phyloP scores from a whole-genome alignment of 1,140 invertebrate species.

The Gerris buenoi region DNA sequence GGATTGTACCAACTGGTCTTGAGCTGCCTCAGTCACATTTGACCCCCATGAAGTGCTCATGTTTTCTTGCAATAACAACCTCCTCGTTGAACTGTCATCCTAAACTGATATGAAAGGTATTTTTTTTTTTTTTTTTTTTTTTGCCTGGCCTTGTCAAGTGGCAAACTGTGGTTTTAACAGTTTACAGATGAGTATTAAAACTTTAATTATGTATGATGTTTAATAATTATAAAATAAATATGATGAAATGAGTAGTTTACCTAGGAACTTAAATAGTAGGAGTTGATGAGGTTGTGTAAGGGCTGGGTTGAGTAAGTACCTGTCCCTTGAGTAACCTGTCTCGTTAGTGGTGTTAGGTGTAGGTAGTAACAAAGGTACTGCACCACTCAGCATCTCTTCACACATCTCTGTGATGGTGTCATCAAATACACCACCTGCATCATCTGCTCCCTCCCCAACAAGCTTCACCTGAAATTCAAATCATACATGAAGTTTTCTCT shows the following conservation, averaged over 20 bases:
- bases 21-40: too few relatives aligned
- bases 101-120: neutral
- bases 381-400: slow-evolving; percentile 36
- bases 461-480: slow-evolving; percentile 33
- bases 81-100: too few relatives aligned
- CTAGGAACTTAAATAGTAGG: slow-evolving; percentile 42
- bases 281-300: slow-evolving; percentile 37
- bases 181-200: too few relatives aligned
- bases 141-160: too few relatives aligned
- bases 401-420: slow-evolving; percentile 58
- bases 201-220: too few relatives aligned
- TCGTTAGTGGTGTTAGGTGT: slow-evolving; percentile 42
- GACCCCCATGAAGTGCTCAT: too few relatives aligned
- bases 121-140: slow-evolving; percentile 1
- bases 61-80: too few relatives aligned
- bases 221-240: slow-evolving; percentile 2
- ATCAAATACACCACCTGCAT: slow-evolving; percentile 54
- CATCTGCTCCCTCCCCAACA: slow-evolving; percentile 51
- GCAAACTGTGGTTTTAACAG: neutral
- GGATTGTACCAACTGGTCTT: too few relatives aligned
- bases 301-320: slow-evolving; percentile 45
- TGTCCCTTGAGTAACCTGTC: slow-evolving; percentile 45
- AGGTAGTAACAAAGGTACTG: slow-evolving; percentile 37
- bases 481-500: too few relatives aligned
- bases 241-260: slow-evolving; percentile 18